Percentiles rank a stretch among this genome's conserved stretches.
Conservation (phyloP, 2,797 vertebrate species). For the Paguma larvata region DNA sequence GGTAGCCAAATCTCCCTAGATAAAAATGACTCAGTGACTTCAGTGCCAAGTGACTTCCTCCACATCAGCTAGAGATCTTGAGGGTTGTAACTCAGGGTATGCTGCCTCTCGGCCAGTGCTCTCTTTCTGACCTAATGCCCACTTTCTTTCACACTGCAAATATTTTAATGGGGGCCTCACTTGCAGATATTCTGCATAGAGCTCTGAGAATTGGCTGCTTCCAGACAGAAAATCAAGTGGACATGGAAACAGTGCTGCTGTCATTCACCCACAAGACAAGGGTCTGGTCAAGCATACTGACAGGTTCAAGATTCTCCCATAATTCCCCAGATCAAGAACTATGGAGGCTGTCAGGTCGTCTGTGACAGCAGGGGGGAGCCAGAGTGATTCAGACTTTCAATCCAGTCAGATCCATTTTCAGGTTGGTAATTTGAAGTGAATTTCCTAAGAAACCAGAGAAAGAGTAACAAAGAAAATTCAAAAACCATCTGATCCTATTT, state of each 20-base stretch:
- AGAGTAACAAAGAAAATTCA: neutral
- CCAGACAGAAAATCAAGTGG: neutral
- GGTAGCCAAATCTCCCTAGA: neutral
- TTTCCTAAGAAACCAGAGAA: slow-evolving; percentile 66
- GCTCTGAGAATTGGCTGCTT: neutral
- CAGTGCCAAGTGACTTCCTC: neutral
- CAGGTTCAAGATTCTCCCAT: slow-evolving; percentile 46
- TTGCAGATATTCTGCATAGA: neutral
- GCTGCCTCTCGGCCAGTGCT: neutral
- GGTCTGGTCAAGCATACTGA: neutral
- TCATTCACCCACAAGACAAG: slow-evolving; percentile 18
- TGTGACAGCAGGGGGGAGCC: neutral
- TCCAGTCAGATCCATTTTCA: slow-evolving; percentile 74
- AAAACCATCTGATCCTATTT: neutral
- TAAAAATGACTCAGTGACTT: slow-evolving; percentile 22
- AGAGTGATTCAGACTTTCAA: slow-evolving; percentile 44
- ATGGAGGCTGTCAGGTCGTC: slow-evolving; percentile 3
- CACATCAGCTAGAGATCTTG: neutral
- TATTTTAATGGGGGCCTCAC: neutral
- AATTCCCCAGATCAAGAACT: slow-evolving; percentile 53
- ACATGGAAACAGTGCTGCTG: neutral
- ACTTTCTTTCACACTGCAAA: neutral
- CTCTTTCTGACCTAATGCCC: neutral
- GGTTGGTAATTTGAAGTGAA: slow-evolving; percentile 70
- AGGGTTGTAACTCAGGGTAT: neutral